These are phyloP conservation scores for Orthosia cruda DNA, from an alignment of 2,888 invertebrate genomes.

Conservation along the genomic window DNA sequence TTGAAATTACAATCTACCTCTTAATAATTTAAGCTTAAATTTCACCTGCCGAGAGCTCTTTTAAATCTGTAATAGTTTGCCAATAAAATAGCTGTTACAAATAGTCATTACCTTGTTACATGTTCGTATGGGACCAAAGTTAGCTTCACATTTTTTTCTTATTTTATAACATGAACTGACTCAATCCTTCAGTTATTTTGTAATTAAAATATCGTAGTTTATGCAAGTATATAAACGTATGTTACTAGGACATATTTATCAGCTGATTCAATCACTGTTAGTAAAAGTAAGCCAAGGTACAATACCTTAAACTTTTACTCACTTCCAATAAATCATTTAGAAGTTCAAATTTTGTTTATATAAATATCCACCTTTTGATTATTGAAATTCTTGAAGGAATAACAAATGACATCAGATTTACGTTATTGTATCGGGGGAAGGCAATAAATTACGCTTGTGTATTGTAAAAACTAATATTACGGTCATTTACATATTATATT, in stretches of 20 bases:
- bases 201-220: conserved; percentile 63
- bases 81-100: conserved; percentile 75
- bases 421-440: conserved; percentile 92
- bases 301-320: conserved; percentile 45
- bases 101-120: conserved; percentile 70
- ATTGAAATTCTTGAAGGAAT: conserved; percentile 45
- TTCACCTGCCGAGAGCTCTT: conserved; percentile 75
- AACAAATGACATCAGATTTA: conserved; percentile 73
- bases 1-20: conserved; percentile 91
- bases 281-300: conserved; percentile 50
- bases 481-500: conserved; percentile 70
- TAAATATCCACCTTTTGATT: conserved; percentile 36
- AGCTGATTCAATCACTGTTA: conserved; percentile 56
- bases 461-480: conserved; percentile 86
- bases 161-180: conserved; percentile 74
- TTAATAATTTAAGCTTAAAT: conserved; percentile 86
- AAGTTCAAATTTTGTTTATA: conserved; percentile 40
- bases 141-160: conserved; percentile 74
- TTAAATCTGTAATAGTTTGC: conserved; percentile 68
- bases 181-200: conserved; percentile 69
- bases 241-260: conserved; percentile 51
- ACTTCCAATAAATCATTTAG: conserved; percentile 37
- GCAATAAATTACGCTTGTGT: conserved; percentile 94
- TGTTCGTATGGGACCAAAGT: conserved; percentile 84
- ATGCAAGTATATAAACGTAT: conserved; percentile 51